Percentiles rank a stretch among this genome's conserved stretches.
phyloP scores from a whole-genome alignment of 2,888 invertebrate species.

The Acronicta leporina region DNA sequence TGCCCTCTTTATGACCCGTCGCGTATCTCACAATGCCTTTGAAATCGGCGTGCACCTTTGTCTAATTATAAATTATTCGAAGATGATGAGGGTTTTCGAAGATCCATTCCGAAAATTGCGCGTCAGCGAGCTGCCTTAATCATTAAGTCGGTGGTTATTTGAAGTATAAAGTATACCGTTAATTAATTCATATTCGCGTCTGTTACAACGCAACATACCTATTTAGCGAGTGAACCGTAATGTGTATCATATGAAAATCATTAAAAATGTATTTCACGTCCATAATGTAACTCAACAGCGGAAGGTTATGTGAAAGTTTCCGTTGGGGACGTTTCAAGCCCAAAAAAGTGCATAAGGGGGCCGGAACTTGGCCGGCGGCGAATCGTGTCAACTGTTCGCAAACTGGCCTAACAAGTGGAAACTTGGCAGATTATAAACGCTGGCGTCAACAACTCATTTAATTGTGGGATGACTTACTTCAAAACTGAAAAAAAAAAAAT shows the following conservation, averaged over 20 bases:
- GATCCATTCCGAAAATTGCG: conserved; percentile 40
- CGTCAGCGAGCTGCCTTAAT: conserved; percentile 11
- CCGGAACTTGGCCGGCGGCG: conserved; percentile 65
- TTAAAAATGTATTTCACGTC: conserved; percentile 59
- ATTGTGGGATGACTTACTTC: conserved; percentile 62
- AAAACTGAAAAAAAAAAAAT: conserved; percentile 56
- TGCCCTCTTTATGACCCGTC: conserved; percentile 76
- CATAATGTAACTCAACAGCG: conserved; percentile 54
- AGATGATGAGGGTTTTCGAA: conserved; percentile 45
- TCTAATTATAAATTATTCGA: conserved; percentile 57
- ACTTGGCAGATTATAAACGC: conserved; percentile 67
- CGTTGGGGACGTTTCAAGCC: conserved; percentile 64
- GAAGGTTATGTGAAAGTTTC: conserved; percentile 68
- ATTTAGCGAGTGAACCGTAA: conserved; percentile 41
- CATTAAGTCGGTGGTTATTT: conserved; percentile 22
- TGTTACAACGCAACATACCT: conserved; percentile 30
- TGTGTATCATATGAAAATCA: conserved; percentile 43
- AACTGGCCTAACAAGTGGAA: conserved; percentile 75
- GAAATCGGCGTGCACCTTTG: conserved; percentile 60
- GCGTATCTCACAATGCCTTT: conserved; percentile 62
- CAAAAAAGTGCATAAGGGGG: conserved; percentile 72
- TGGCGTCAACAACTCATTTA: conserved; percentile 64
- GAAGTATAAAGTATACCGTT: conserved; percentile 31
- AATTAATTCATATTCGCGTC: conserved; percentile 31
- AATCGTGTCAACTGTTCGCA: conserved; percentile 71